phyloP scores from a whole-genome alignment of 2,113 vertebrate species.

The Eleginops maclovinus region DNA sequence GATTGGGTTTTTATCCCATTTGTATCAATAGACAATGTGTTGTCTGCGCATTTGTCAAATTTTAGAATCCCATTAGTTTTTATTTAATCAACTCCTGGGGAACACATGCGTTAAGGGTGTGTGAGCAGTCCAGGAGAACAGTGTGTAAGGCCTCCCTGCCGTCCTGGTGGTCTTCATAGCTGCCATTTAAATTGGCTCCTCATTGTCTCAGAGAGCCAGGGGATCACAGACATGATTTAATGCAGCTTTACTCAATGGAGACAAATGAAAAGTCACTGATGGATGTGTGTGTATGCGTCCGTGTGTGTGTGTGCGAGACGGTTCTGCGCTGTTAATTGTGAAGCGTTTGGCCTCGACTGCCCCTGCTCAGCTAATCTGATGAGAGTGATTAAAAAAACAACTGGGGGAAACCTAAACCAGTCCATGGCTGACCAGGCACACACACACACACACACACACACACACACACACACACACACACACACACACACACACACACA shows the following conservation, averaged over 20 bases:
- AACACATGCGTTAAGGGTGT: constrained; percentile 28
- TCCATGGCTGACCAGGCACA: constrained; percentile 60
- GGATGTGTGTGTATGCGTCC: constrained; percentile 66
- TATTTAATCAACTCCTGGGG: constrained; percentile 18
- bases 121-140: constrained; percentile 40
- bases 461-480: constrained; percentile 23
- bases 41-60: neutral
- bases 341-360: constrained; percentile 80
- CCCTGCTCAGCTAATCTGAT: constrained; percentile 83
- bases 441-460: constrained; percentile 39
- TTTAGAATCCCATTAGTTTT: constrained; percentile 14
- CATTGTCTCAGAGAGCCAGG: constrained; percentile 72
- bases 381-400: constrained; percentile 83
- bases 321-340: constrained; percentile 79
- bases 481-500: constrained; percentile 31
- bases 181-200: constrained; percentile 73
- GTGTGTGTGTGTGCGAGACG: constrained; percentile 28
- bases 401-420: constrained; percentile 76
- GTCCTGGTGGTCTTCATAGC: constrained; percentile 68
- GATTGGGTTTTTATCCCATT: neutral
- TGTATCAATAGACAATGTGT: neutral
- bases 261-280: constrained; percentile 83
- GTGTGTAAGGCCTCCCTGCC: constrained; percentile 12
- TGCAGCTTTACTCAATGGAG: constrained; percentile 75
- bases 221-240: constrained; percentile 77